Evolutionary conservation across 2,113 vertebrate genomes (phyloP).

Genomic region (Hydrolagus affinis): DNA sequence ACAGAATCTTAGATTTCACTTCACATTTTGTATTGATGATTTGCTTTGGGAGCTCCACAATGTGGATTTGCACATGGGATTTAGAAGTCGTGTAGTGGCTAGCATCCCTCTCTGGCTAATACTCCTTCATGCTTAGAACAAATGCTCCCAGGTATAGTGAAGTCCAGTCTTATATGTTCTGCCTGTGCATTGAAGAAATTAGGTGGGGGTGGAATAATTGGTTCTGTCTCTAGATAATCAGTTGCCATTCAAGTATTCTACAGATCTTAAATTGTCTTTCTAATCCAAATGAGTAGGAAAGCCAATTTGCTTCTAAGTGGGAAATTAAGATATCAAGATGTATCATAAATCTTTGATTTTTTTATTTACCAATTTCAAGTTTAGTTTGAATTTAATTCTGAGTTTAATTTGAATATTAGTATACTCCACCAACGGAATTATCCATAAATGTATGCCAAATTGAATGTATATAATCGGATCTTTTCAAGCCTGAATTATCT

Average conservation of each 20-base stretch:
- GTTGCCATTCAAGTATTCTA: not conserved
- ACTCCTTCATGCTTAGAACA: not conserved
- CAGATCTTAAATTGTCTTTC: not conserved
- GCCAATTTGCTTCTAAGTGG: not conserved
- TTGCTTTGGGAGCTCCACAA: too few species aligned
- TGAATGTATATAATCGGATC: not conserved
- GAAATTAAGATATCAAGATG: not conserved
- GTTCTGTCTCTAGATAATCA: not conserved
- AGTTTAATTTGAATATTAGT: constrained; percentile 9
- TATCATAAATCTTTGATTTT: not conserved
- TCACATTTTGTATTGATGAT: not conserved
- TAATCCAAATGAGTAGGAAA: too few species aligned
- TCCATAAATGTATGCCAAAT: not conserved
- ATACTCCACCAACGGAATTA: not conserved
- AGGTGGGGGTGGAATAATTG: not conserved
- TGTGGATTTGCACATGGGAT: too few species aligned
- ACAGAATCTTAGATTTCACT: not conserved
- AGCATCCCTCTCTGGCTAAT: too few species aligned
- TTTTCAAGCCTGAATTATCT: not conserved
- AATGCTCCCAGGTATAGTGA: not conserved
- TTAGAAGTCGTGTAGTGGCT: too few species aligned
- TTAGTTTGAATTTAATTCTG: too few species aligned
- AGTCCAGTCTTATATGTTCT: not conserved
- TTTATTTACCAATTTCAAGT: not conserved
- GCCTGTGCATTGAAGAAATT: not conserved